Base-by-base conservation (phyloP, 2,888 invertebrate genomes). In the Hypolimnas misippus region DNA sequence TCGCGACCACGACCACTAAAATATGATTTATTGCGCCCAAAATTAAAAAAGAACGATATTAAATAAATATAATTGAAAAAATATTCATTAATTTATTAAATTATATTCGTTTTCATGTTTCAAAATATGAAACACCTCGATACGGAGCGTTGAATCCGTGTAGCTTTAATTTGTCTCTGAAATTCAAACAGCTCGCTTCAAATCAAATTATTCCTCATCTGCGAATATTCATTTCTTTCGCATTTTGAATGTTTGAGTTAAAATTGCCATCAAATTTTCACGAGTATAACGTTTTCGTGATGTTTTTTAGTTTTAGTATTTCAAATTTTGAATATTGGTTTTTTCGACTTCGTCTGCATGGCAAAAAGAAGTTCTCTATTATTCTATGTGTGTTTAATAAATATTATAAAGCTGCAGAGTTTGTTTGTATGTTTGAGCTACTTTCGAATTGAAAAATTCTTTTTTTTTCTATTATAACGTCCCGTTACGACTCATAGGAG, bases 81-180 rank as follows among this genome's bases (percentile, higher is more conserved):
- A 46, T 46, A 46, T 46, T 12, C 4, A 46, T 21, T 1, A 19
- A 21, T 21, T 21, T 10, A 21, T 5, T 46, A 21, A 46, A 19
- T 21, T 46, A 19, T 46, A 46, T 46, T 46, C 44, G 44, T 21
- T 46, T 46, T 21, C n/a, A 46, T 3, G 4, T 46, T 21, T 46
- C 19, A 46, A 46, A 46, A 46, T 46, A 46, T 46, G 19, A 46
- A 46, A 46, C n/a, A 46, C n/a, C 19, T 12, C 21, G 12, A 1
- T 46, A 12, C 21, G 21, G 21, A 21, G 19, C 44, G 44, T 21
- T 21, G 21, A 21, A 19, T 8, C 8, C 44, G 44, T 21, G 6
- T 4, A 46, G 16, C 3, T 49, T 49, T 49, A 29, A 49, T 49
- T 49, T 49, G 49, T 49, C 25, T 14, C 49, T 42, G 42, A 42